Conservation (phyloP, 92 coral and sea anemone genomes). For the Hydrozoanthus gracilis region DNA sequence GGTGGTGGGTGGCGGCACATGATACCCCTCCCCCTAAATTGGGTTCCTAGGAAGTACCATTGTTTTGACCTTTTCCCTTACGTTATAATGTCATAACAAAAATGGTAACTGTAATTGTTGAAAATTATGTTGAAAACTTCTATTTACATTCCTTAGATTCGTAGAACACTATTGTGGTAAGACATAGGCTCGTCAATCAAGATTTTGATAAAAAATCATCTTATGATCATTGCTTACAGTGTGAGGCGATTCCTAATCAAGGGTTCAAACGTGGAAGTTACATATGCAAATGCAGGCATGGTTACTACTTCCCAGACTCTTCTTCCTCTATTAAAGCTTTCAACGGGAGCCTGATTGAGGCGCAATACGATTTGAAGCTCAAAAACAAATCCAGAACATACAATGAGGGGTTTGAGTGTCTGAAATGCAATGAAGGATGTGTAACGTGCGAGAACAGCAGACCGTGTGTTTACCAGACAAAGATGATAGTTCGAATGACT, state of each 20-base stretch:
- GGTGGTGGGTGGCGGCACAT: too few species aligned
- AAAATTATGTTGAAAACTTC: too few species aligned
- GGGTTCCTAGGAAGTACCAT: too few species aligned
- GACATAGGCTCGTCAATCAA: too few species aligned
- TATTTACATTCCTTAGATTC: too few species aligned
- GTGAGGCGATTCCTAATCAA: slow-evolving; percentile 77
- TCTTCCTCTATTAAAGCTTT: slow-evolving; percentile 60
- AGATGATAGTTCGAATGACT: slow-evolving; percentile 51
- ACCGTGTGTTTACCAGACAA: slow-evolving; percentile 71
- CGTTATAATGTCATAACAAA: too few species aligned
- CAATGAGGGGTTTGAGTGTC: slow-evolving; percentile 73
- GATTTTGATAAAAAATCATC: too few species aligned
- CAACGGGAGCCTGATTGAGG: slow-evolving; percentile 83
- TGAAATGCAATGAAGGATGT: slow-evolving; percentile 91
- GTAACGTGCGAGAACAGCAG: slow-evolving; percentile 74
- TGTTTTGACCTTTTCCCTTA: too few species aligned
- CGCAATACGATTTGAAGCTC: slow-evolving; percentile 65
- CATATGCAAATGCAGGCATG: slow-evolving; percentile 83
- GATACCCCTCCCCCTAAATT: too few species aligned
- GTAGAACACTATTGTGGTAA: too few species aligned
- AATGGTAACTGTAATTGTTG: too few species aligned
- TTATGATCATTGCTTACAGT: slow-evolving; percentile 62
- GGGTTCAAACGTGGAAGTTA: slow-evolving; percentile 96
- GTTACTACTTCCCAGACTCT: slow-evolving; percentile 76
- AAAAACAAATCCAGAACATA: slow-evolving; percentile 46